Evolutionary conservation across 2,797 vertebrate species (phyloP), one percentile per base, ranked within the genome.

Genomic region (Lophotriccus pileatus): DNA sequence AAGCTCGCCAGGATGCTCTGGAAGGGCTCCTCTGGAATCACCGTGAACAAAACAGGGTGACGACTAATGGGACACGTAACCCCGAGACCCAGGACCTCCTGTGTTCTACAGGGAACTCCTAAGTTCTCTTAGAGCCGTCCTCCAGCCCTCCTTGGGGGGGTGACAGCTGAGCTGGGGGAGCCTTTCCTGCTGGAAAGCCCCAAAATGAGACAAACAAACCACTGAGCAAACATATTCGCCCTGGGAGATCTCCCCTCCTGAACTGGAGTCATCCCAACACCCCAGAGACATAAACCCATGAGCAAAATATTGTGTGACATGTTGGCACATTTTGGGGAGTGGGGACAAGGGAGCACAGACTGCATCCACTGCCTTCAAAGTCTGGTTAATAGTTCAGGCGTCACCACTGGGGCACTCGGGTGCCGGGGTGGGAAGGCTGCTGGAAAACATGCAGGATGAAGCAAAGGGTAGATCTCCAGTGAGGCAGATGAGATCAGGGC

Each of bases 1-100:
- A 19, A n/a, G 75, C 6, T 10, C 7, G 0, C 0, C 1, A 2
- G 4, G 25, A 22, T 30, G 34, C 20, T 47, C 19, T 13, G 0
- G 0, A 14, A 19, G 11, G 43, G 24, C 37, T 37, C 30, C 0
- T 3, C 49, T 9, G 32, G 25, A 1, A 1, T 58, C 15, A 43
- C 19, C 0, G n/a, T 34, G 7, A 22, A 28, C 21, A 27, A 37
- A 17, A 39, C 13, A 20, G 10, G 12, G 12, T 36, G 53, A 79
- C 52, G 23, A 6, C 16, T 8, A 34, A 7, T 10, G 24, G 20
- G 36, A 60, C 47, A 55, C 7, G 16, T 12, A 32, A 44, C 14
- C 10, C 20, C 0, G 2, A 67, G 37, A 15, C 23, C 27, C 28
- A n/a, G 37, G 12, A 27, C 58, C 43, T 28, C 25, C 30, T 56